These are phyloP conservation scores for Agelas oroides DNA, from an alignment of 37 sponge, comb jelly and placozoan genomes.

Conservation along the genomic window DNA sequence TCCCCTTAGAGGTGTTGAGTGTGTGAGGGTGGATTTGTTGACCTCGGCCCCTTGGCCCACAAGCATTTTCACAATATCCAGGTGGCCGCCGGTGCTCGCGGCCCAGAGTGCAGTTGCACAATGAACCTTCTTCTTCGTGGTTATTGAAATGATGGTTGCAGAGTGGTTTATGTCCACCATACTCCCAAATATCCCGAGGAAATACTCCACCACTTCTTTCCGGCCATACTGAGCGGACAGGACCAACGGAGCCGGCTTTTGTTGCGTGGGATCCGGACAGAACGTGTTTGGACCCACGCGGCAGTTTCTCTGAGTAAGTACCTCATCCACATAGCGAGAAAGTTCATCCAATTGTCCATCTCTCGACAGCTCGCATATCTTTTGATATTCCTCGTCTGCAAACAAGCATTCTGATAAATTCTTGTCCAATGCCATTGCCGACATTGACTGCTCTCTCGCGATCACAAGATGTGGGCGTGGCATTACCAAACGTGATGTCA, in stretches of 20 bases:
- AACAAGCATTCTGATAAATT: conserved; percentile 4
- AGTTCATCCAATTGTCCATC: conserved; percentile 19
- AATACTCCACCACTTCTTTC: conserved; percentile 52
- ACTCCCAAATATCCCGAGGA: conserved; percentile 27
- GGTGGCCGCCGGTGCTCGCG: conserved; percentile 77
- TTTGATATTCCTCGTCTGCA: conserved; percentile 34
- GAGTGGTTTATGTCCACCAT: conserved; percentile 64
- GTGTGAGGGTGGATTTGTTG: conserved; percentile 80
- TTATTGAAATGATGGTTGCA: conserved; percentile 73
- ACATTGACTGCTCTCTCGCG: background rate
- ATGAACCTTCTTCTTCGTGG: conserved; percentile 84
- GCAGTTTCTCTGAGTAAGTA: conserved; percentile 8
- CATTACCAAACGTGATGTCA: no score
- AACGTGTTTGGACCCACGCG: conserved; percentile 60
- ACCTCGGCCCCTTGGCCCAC: conserved; percentile 78
- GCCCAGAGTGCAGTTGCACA: conserved; percentile 94
- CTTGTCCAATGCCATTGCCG: background rate
- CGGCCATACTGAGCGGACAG: conserved; percentile 77
- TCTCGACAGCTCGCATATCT: conserved; percentile 24
- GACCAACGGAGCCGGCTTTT: conserved; percentile 71
- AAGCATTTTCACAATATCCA: conserved; percentile 80
- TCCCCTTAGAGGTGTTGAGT: conserved; percentile 86
- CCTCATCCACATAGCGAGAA: background rate
- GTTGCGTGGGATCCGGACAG: conserved; percentile 44
- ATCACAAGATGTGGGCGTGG: background rate